Conservation (phyloP, 2,888 invertebrate genomes). For the Oscheius onirici region DNA sequence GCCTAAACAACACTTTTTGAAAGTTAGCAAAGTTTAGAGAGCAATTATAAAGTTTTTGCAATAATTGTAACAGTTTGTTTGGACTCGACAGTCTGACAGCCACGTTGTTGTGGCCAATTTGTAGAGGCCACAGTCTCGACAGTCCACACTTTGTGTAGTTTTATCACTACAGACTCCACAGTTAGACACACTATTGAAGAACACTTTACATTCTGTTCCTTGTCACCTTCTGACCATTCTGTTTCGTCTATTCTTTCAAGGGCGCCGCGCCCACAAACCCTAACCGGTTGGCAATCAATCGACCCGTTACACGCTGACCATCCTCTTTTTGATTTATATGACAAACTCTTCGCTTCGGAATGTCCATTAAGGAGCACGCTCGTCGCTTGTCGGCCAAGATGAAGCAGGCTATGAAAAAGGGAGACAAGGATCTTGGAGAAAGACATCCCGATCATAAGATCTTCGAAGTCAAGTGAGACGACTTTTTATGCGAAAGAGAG, state of each 20-base stretch:
- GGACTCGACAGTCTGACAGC: too few species aligned
- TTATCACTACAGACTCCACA: too few species aligned
- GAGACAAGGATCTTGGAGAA: slow-evolving; percentile 23
- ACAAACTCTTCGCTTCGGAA: not conserved
- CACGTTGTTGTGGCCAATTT: too few species aligned
- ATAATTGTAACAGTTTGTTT: too few species aligned
- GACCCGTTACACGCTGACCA: slow-evolving; percentile 22
- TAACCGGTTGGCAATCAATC: slow-evolving; percentile 19
- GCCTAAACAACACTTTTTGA: too few species aligned
- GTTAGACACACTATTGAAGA: too few species aligned
- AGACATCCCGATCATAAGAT: slow-evolving; percentile 21
- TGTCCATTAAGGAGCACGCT: slow-evolving; percentile 19
- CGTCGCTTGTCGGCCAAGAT: slow-evolving; percentile 13
- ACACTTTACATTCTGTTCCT: too few species aligned
- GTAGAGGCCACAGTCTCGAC: too few species aligned
- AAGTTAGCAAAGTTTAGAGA: too few species aligned
- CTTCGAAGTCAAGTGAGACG: slow-evolving; percentile 2
- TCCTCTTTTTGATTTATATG: not conserved
- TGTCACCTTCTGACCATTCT: too few species aligned
- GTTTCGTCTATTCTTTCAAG: slow-evolving; percentile 3
- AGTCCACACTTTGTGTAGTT: too few species aligned
- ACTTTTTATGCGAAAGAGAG: not conserved
- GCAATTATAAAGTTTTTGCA: too few species aligned
- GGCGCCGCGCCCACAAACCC: not conserved
- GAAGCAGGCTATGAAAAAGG: slow-evolving; percentile 19